phyloP scores from a whole-genome alignment of 2,797 vertebrate species.

The Notamacropus eugenii region DNA sequence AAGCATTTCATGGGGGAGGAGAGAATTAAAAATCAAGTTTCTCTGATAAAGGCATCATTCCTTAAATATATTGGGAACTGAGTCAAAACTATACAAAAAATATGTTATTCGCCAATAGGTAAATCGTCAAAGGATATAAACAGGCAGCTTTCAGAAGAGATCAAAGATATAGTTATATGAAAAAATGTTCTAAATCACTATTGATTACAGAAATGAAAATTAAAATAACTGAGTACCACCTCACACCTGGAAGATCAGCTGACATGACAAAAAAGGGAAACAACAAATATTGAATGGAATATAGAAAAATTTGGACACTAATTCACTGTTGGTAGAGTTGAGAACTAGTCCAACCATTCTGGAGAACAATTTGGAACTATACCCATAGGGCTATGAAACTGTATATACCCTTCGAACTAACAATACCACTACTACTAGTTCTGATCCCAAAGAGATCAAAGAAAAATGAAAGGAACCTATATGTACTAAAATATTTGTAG shows the following conservation, averaged over 20 bases:
- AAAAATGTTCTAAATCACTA: neutral
- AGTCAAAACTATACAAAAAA: neutral
- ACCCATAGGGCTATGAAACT: neutral
- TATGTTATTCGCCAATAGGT: neutral
- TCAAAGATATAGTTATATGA: neutral
- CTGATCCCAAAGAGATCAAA: neutral
- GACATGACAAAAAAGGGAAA: neutral
- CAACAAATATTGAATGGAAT: neutral
- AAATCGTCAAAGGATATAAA: neutral
- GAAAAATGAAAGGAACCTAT: neutral
- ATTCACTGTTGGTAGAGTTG: no score
- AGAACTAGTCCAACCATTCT: neutral
- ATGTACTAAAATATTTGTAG: neutral
- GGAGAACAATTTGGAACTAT: neutral
- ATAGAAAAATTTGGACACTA: neutral
- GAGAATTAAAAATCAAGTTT: neutral
- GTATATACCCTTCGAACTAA: neutral
- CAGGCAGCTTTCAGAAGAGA: neutral
- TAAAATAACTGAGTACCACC: neutral
- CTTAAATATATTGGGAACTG: neutral
- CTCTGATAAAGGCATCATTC: neutral
- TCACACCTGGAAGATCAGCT: neutral
- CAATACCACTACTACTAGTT: neutral
- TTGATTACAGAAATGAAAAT: neutral
- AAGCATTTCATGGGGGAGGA: neutral